Evolutionary conservation across 1,140 invertebrate species (phyloP), one percentile per base, ranked within the genome.

Genomic region (Coptotermes formosanus): DNA sequence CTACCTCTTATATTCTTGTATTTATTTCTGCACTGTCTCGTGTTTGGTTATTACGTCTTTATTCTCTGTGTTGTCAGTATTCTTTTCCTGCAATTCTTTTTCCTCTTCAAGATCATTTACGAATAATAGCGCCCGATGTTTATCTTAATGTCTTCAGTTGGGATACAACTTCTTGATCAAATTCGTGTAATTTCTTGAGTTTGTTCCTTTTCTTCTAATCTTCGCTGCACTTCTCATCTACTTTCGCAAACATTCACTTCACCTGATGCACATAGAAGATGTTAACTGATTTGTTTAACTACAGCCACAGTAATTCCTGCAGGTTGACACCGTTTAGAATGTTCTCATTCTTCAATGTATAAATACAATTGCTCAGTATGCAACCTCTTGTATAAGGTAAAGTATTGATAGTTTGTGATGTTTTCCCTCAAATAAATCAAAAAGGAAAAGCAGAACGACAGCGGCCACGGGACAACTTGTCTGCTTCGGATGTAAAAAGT

Each of bases 391-490:
- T 8, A n/a, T 75, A 75, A 75, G 83, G 83, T 52, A 84, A 84
- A 30, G 52, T 84, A 25, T 14, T 55, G 21, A 55, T 21, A 55
- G 2, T 12, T 32, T 45, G 52, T 30, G 30, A 84, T 25, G n/a
- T 16, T n/a, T 45, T 84, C 45, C 30, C 7, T n/a, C 16, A 84
- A 84, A 45, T 30, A 19, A 52, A 30, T 45, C 25, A 30, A 30
- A 25, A 52, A 8, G 32, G 59, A 6, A 30, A n/a, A 84, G n/a
- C 16, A 9, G 9, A 30, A 25, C 25, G 55, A n/a, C 44, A n/a
- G n/a, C 30, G 12, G 30, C 44, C 30, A 14, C n/a, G 52, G 83
- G 83, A 84, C 83, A 84, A 84, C 83, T 48, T 48, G 30, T 84
- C 14, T 84, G 16, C 30, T 48, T 59, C 6, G 43, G 30, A 30